Evolutionary conservation across 2,888 invertebrate genomes (phyloP), one percentile per base, ranked within the genome.

Genomic region (Zootermopsis nevadensis): DNA sequence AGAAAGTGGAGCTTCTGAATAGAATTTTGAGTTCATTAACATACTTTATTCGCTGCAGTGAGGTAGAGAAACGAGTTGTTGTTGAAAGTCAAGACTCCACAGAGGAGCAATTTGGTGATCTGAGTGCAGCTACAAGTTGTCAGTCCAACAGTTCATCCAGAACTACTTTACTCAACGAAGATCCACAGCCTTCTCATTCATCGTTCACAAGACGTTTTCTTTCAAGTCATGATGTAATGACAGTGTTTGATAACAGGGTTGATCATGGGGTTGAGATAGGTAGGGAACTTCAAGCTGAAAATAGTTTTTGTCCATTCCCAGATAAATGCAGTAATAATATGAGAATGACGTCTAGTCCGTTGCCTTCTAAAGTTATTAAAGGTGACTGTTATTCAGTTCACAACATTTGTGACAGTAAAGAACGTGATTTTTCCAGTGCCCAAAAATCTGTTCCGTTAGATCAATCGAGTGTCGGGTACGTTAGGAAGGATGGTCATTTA

Each of bases 1-100:
- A 89, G 82, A 93, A 95, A 88, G 90, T 92, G 3, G 92, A 93
- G 15, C 89, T 95, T 84, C 92, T 97, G 80, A 93, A 94, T 86
- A 94, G 94, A 87, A 91, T 98, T 15, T 91, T 98, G 10, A 92
- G 93, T 84, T 93, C 96, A 55, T 90, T 98, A 33, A 95, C 96
- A 0, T 98, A 98, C 88, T 98, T 98, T 88, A 93, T 98, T 85
- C 93, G 97, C 76, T 96, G 96, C 89, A 94, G 94, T 86, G 94
- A 95, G 87, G 93, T 96, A 80, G 91, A 91, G 86, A 89, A 85
- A 48, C 55, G 66, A 31, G 66, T 79, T 22, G 31, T 69, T 22
- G 19, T 48, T 1, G 60, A 60, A 27, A 27, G 12, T 6, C 27
- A 60, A 12, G 60, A 60, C n/a, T 74, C 74, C 1, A 35, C 24